These are phyloP conservation scores for Drosophila pseudotalamancana DNA, from an alignment of 2,888 invertebrate species.

Conservation along the genomic window DNA sequence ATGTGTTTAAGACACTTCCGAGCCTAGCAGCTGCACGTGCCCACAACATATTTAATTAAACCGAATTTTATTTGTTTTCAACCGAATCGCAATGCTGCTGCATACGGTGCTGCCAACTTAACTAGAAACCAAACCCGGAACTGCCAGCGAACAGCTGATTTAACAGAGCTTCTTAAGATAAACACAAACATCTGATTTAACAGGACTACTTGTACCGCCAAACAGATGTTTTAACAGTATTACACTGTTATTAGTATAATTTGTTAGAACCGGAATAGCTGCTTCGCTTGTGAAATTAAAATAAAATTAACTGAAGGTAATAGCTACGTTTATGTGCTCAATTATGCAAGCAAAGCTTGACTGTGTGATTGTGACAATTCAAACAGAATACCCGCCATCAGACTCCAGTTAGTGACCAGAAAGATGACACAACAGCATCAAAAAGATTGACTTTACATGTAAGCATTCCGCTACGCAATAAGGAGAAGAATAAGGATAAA, in stretches of 20 bases:
- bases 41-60: constrained; percentile 67
- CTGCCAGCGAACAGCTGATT: constrained; percentile 22
- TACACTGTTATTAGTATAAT: neutral
- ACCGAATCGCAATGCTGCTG: constrained; percentile 33
- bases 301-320: constrained; percentile 4
- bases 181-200: neutral
- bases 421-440: constrained; percentile 52
- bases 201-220: neutral
- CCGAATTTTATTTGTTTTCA: constrained; percentile 34
- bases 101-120: constrained; percentile 35
- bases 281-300: neutral
- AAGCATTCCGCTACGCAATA: constrained; percentile 35
- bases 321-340: constrained; percentile 48
- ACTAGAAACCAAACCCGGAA: neutral
- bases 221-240: neutral
- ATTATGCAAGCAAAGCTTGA: constrained; percentile 35
- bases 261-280: neutral
- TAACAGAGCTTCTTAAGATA: constrained; percentile 10
- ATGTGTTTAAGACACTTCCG: constrained; percentile 35
- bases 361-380: neutral
- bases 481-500: constrained; percentile 69
- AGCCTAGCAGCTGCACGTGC: constrained; percentile 60
- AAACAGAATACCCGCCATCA: neutral
- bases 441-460: constrained; percentile 45
- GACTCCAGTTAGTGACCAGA: constrained; percentile 22